Base-by-base conservation (phyloP, 2,888 invertebrate genomes). In the Steinernema hermaphroditum region DNA sequence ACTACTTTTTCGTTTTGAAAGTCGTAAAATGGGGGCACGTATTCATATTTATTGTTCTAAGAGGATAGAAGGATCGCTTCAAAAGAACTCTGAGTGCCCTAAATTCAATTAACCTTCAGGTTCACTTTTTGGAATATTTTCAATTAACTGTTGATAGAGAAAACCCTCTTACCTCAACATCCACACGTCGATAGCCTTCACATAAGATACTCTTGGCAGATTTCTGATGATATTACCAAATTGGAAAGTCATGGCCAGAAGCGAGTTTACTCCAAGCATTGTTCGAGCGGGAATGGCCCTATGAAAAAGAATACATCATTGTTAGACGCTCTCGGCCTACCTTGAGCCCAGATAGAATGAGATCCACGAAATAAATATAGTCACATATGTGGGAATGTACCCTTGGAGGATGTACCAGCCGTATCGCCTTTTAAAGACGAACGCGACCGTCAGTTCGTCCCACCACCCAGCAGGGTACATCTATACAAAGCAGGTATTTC, bases 221-320 rank as follows among this genome's bases (percentile, higher is more conserved):
- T 86, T 86, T 44, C 86, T 74, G 71, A 86, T 86, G 71, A 86
- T 86, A 69, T 87, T 86, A 49, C 86, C 86, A 71, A 86, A 86
- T 72, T 86, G 86, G 71, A 86, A 86, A 0, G 86, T 87, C 86
- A 87, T 86, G 0, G 86, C 86, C 16, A 86, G 78, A n/a, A 86
- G 77, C 2, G 85, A 82, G 70, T 86, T 86, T 29, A 86, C 86
- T 2, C 86, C 86, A n/a, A 86, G 76, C 86, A 86, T 86, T 8
- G 86, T 86, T 8, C 86, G 76, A 0, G 86, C 86, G 8, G 86
- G 86, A 74, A 86, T 86, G 12, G 86, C 86, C 68, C 84, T 84
- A 72, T 43, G 79, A 75, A 32, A 29, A 8, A 37, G 34, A 24
- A 69, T 1, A 70, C 24, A 46, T 71, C 0, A 22, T 72, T 34